These are phyloP conservation scores for Himantopus leucocephalus DNA, from an alignment of 2,113 vertebrate species.

Conservation along the genomic window DNA sequence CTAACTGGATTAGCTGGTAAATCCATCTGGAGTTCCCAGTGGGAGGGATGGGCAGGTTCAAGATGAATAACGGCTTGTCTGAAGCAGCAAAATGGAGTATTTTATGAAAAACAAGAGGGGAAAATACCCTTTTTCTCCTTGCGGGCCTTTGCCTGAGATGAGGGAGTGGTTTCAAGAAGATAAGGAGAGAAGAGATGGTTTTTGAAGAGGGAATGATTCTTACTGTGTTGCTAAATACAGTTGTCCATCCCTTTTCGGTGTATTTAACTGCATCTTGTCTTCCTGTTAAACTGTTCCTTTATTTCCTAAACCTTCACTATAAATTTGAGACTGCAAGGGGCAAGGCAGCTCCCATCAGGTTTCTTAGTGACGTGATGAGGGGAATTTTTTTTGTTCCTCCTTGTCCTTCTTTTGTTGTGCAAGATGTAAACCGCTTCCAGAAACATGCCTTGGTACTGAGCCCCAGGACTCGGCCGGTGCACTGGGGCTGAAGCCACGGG, in stretches of 20 bases:
- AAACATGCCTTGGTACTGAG: neutral
- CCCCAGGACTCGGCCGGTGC: neutral
- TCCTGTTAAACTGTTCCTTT: neutral
- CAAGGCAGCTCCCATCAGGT: neutral
- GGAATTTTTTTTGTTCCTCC: neutral
- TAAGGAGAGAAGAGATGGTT: neutral
- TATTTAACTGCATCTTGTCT: neutral
- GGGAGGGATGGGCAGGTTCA: conserved; percentile 60
- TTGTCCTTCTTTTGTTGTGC: neutral
- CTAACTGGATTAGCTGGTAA: conserved; percentile 76
- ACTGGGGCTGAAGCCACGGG: neutral
- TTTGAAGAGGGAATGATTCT: neutral
- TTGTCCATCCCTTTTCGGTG: neutral
- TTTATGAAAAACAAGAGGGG: conserved; percentile 58
- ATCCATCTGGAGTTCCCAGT: conserved; percentile 74
- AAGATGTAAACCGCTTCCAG: neutral
- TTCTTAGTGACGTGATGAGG: neutral
- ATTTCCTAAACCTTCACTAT: neutral
- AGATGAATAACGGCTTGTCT: conserved; percentile 74
- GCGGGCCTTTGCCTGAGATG: conserved; percentile 17
- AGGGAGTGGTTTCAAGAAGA: neutral
- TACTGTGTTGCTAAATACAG: neutral
- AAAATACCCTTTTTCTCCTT: conserved; percentile 40
- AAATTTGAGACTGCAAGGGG: neutral
- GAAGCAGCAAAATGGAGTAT: conserved; percentile 70